Base-by-base conservation (phyloP, 2,797 vertebrate genomes). In the Propithecus perrieri region DNA sequence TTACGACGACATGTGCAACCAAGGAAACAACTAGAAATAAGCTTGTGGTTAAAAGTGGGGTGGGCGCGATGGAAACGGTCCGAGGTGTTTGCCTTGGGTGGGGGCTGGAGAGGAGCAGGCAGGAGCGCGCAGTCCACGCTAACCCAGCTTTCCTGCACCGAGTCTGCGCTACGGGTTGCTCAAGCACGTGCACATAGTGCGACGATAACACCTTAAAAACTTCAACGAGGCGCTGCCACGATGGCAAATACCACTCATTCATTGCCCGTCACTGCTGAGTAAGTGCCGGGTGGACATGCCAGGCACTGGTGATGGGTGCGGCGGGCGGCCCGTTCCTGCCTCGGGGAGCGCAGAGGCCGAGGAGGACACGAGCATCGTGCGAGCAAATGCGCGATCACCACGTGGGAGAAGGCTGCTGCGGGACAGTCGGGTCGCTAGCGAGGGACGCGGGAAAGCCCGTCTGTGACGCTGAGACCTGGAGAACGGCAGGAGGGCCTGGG, bases 101-200 rank as follows among this genome's bases (percentile, higher is more conserved):
- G 24, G 14, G 50, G 13, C 12, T 22, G 20, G 55, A 41, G 50
- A 26, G 50, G 33, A 0, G 28, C 33, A 14, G 43, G 67, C 69
- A n/a, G 43, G 35, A 33, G 30, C 4, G 0, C 1, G 2, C 1
- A 12, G 53, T 59, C 5, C 41, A 55, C 2, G 83, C 5, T 35
- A 1, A 50, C 7, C 67, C 65, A 13, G 18, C 22, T 35, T 35
- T 22, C 12, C 7, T 30, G 11, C 6, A 6, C 28, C 28, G 26
- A 41, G 14, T 94, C n/a, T 35, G 65, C 15, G 65, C 41, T 41
- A 38, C 43, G 7, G 1, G 18, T 63, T 48, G 57, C 48, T 48
- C 30, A 59, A 91, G 55, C 3, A 33, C 17, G 28, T 14, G 38
- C 63, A 48, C 53, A 48, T 22, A 24, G 6, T 72, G 48, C 72